Evolutionary conservation across 2,797 vertebrate species (phyloP).

Genomic region (Cynopterus sphinx): DNA sequence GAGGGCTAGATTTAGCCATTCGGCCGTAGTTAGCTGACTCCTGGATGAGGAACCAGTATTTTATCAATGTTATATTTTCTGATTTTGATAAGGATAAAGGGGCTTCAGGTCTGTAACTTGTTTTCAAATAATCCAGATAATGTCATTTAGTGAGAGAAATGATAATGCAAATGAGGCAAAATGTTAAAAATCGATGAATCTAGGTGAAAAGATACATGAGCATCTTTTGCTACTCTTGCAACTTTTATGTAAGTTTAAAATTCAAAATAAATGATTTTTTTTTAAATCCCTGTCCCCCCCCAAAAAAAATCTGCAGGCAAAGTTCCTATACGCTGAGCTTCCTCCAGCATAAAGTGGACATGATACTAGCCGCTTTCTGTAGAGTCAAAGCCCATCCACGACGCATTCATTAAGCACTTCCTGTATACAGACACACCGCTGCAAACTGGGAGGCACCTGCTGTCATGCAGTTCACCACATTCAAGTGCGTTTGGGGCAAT

Average conservation of each 20-base stretch:
- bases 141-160: neutral
- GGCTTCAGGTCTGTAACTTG: fast-evolving
- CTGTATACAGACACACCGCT: fast-evolving
- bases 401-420: fast-evolving
- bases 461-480: fast-evolving
- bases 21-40: too few species aligned
- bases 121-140: neutral
- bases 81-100: neutral
- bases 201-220: neutral
- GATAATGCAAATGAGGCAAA: neutral
- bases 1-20: neutral
- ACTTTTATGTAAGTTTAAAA: neutral
- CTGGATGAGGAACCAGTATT: neutral
- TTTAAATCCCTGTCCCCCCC: neutral
- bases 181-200: neutral
- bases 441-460: neutral
- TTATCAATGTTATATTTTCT: neutral
- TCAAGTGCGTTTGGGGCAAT: too few species aligned
- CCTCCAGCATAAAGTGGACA: fast-evolving
- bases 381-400: fast-evolving
- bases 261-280: neutral
- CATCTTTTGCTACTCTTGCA: neutral
- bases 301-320: neutral
- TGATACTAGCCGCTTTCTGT: fast-evolving
- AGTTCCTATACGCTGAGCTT: neutral